Base-by-base conservation (phyloP, 2,888 invertebrate species). In the Disparrhopalites patrizii region DNA sequence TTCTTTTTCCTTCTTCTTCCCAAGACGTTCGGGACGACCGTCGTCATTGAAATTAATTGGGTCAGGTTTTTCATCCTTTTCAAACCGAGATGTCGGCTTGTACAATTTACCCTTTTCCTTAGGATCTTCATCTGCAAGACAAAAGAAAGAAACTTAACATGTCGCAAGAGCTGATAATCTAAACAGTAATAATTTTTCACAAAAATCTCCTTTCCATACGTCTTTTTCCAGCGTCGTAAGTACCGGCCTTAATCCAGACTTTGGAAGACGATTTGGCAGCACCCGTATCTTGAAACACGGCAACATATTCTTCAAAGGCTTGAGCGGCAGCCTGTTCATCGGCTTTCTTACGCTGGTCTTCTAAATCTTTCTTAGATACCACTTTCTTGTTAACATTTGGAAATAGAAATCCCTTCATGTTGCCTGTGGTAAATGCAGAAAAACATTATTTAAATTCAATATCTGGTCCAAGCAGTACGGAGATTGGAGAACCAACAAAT, bases 221-320 rank as follows among this genome's bases (percentile, higher is more conserved):
- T 82, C 93, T 84, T 70, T 91, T 90, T 28, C 93, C 93, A 57
- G 94, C 93, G 86, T 96, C 94, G 77, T 97, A 97, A 0, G 95
- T 93, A 62, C 95, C 97, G 65, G 97, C 98, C 81, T 97, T 94
- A 5, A 99, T 91, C 94, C 99, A 99, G 50, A 96, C 89, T 82
- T 96, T 97, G 55, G 83, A 84, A 3, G 88, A 86, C 18, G 89
- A 86, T 0, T 90, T 76, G 0, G 75, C 47, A 1, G 64, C 67
- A 20, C 72, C 88, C 0, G 87, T 85, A 75, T 94, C 94, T 84
- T 94, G 93, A 81, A 98, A 98, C 7, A 95, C 93, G 74, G 93
- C 94, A 50, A 97, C 93, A 84, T 97, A 98, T 79, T 97, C 96
- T 83, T 96, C 91, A 80, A 94, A 97, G 0, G 91, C 95, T 82